phyloP scores from a whole-genome alignment of 1,140 invertebrate genomes.

The Chironomus striatipennis region DNA sequence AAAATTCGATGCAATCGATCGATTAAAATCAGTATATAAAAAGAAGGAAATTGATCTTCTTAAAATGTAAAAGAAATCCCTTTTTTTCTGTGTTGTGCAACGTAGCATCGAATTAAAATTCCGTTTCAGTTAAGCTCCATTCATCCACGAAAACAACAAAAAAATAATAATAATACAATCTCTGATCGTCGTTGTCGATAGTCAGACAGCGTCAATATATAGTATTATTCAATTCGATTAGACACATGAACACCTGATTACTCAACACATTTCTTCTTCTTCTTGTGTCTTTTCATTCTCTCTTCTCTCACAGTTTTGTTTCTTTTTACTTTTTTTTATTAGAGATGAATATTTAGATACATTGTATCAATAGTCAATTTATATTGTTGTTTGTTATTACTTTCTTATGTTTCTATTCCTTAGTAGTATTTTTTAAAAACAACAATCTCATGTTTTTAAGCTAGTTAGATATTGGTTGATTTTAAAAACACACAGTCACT shows the following conservation, averaged over 20 bases:
- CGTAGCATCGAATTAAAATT: slow-evolving; percentile 4
- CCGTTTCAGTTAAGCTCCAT: not conserved
- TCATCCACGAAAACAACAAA: not conserved
- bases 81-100: not conserved
- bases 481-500: slow-evolving; percentile 12
- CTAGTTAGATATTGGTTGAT: not conserved
- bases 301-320: too few relatives aligned
- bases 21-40: not conserved
- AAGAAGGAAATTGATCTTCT: slow-evolving; percentile 10
- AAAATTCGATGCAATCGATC: not conserved
- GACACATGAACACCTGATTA: slow-evolving; percentile 19
- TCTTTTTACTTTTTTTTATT: too few relatives aligned
- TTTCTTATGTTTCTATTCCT: not conserved
- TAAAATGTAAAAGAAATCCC: not conserved
- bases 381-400: not conserved
- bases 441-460: too few relatives aligned
- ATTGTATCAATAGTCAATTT: slow-evolving; percentile 9
- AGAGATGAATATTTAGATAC: not conserved
- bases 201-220: not conserved
- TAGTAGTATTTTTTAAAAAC: too few relatives aligned
- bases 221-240: not conserved
- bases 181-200: slow-evolving; percentile 16
- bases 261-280: slow-evolving; percentile 18
- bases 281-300: not conserved
- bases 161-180: not conserved